phyloP scores from a whole-genome alignment of 2,113 vertebrate species.

The Scophthalmus maximus region DNA sequence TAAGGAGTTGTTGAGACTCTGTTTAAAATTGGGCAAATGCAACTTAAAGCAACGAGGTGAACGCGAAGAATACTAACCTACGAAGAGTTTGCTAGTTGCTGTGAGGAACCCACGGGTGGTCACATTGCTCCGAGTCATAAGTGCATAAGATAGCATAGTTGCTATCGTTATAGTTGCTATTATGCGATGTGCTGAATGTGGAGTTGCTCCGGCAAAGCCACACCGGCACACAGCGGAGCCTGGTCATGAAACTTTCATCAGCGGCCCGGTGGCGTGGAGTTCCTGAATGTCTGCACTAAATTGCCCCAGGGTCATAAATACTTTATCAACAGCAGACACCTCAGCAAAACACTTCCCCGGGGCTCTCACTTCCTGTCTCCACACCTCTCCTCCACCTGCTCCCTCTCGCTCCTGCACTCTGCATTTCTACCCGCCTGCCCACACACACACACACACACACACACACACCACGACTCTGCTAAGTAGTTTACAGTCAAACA shows the following conservation, averaged over 20 bases:
- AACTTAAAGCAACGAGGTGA: not conserved
- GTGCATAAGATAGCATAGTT: not conserved
- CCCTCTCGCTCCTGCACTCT: conserved; percentile 2
- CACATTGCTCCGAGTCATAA: not conserved
- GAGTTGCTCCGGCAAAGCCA: conserved; percentile 12
- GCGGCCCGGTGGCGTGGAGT: conserved; percentile 62
- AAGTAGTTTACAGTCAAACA: conserved; percentile 10
- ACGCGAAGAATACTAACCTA: not conserved
- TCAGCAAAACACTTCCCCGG: conserved; percentile 62
- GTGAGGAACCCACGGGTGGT: not conserved
- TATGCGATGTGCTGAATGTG: conserved; percentile 26
- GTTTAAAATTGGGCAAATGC: not conserved
- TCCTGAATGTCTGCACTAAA: conserved; percentile 76
- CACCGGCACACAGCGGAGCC: conserved; percentile 44
- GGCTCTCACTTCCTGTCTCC: conserved; percentile 32
- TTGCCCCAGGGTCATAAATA: conserved; percentile 74
- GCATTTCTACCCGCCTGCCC: conserved; percentile 2
- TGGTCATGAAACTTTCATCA: conserved; percentile 79
- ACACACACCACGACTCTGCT: conserved; percentile 11
- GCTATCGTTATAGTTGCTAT: no score
- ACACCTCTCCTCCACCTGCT: not conserved
- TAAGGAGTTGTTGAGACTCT: no score
- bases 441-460: conserved; percentile 10
- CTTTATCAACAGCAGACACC: conserved; percentile 74
- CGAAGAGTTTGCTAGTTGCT: not conserved